A percentile compares a stretch with the other conserved stretches of the same genome.
Conservation (phyloP, 2,888 invertebrate species). For the Gari tellinella region DNA sequence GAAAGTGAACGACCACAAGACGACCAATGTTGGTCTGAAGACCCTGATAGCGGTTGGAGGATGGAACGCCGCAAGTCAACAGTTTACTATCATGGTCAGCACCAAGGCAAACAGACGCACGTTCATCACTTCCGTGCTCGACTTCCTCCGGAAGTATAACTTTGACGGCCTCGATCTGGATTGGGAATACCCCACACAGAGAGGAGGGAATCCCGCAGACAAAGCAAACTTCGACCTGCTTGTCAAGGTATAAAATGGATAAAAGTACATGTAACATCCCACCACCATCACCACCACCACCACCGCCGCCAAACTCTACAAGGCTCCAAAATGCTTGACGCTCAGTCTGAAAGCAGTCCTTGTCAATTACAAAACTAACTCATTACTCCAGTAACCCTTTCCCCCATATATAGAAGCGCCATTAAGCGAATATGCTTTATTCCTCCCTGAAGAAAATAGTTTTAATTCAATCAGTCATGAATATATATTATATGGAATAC, state of each 20-base stretch:
- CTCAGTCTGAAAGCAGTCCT: too few relatives aligned
- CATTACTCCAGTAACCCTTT: too few relatives aligned
- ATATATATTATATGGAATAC: too few relatives aligned
- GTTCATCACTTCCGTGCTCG: conserved; percentile 69
- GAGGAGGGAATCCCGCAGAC: conserved; percentile 75
- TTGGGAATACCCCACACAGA: conserved; percentile 79
- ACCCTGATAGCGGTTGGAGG: conserved; percentile 80
- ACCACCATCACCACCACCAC: too few relatives aligned
- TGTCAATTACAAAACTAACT: too few relatives aligned
- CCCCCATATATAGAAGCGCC: too few relatives aligned
- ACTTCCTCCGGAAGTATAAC: conserved; percentile 65
- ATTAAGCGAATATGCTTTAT: too few relatives aligned
- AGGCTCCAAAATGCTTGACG: too few relatives aligned
- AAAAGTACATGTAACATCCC: too few relatives aligned
- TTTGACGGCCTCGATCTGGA: conserved; percentile 81
- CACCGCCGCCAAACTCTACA: too few relatives aligned
- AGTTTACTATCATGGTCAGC: conserved; percentile 73
- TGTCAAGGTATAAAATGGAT: conserved; percentile 68
- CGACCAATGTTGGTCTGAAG: conserved; percentile 71
- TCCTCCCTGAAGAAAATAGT: too few relatives aligned
- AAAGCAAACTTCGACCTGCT: conserved; percentile 69
- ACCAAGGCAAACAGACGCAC: conserved; percentile 48
- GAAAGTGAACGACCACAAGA: conserved; percentile 71
- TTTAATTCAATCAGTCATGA: too few relatives aligned
- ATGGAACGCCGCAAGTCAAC: conserved; percentile 74